phyloP scores from a whole-genome alignment of 2,888 invertebrate genomes.

The Disparrhopalites patrizii region DNA sequence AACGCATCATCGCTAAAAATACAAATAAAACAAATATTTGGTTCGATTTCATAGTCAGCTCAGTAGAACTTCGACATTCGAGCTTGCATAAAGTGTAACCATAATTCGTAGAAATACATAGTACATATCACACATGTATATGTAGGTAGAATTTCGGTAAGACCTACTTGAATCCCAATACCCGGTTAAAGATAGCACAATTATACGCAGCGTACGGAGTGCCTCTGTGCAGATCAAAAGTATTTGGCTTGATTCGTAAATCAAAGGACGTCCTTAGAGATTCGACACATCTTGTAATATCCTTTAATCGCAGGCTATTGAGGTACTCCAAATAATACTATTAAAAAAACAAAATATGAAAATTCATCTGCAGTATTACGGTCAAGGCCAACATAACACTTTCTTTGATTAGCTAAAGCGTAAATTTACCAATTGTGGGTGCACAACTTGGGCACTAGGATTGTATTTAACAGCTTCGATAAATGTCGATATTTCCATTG shows the following conservation, averaged over 20 bases:
- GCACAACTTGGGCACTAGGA: conserved; percentile 38
- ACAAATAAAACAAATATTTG: no score
- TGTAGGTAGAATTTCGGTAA: no score
- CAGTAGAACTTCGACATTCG: no score
- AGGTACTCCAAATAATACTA: conserved; percentile 87
- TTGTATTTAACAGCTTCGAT: conserved; percentile 39
- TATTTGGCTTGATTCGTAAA: conserved; percentile 41
- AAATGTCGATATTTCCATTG: conserved; percentile 34
- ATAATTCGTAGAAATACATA: neutral
- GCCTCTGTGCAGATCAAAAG: conserved; percentile 42
- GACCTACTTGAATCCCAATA: conserved; percentile 41
- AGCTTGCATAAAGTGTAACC: no score
- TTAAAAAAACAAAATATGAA: conserved; percentile 50
- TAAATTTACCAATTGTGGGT: conserved; percentile 34
- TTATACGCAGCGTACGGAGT: conserved; percentile 46
- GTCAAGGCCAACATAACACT: neutral
- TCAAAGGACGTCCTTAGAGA: conserved; percentile 43
- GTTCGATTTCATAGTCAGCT: no score
- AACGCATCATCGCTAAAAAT: conserved; percentile 36
- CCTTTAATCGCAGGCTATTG: conserved; percentile 80
- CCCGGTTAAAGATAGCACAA: conserved; percentile 41
- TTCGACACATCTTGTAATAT: conserved; percentile 51
- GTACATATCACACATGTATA: neutral
- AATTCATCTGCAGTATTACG: neutral
- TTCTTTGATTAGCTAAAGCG: neutral